Conservation (phyloP, 2,113 vertebrate species). For the Mandrillus leucophaeus region DNA sequence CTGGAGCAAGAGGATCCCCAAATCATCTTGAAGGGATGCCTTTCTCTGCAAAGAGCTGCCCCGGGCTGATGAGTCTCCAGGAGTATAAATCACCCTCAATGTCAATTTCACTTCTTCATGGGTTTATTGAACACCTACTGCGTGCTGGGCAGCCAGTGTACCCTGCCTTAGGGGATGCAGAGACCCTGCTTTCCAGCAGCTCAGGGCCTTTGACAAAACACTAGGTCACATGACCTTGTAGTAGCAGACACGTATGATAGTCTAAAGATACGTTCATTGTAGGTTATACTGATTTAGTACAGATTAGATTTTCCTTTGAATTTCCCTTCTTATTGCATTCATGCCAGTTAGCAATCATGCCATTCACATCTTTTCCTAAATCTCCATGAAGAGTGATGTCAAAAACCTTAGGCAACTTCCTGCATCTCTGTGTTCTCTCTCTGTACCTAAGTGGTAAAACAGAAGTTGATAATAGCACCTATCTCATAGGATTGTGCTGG, state of each 20-base stretch:
- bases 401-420: background rate
- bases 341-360: background rate
- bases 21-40: background rate
- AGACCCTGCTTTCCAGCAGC: background rate
- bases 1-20: background rate
- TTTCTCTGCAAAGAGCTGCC: background rate
- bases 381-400: background rate
- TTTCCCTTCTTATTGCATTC: background rate
- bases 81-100: background rate
- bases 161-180: accelerated
- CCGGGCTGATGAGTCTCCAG: background rate
- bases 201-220: background rate
- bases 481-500: background rate
- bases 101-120: background rate
- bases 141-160: background rate
- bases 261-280: background rate
- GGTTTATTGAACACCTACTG: background rate
- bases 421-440: background rate
- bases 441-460: background rate
- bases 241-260: background rate
- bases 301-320: background rate
- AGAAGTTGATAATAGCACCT: no score
- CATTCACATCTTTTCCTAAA: background rate
- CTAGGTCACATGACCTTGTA: background rate
- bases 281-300: background rate